A percentile compares a stretch with the other conserved stretches of the same genome.
phyloP scores from a whole-genome alignment of 2,888 invertebrate genomes.

The Empis livida region DNA sequence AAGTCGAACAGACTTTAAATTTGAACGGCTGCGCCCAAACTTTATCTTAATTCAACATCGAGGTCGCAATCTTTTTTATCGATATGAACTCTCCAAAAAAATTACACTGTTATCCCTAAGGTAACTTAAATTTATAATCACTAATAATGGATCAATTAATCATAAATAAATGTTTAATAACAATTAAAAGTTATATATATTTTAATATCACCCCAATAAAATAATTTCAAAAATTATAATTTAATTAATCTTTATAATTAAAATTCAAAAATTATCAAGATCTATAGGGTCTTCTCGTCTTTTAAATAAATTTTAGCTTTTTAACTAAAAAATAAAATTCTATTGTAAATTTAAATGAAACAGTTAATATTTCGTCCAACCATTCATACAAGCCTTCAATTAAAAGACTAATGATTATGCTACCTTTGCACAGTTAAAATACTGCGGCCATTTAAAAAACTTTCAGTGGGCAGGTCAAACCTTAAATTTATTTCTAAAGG shows the following conservation, averaged over 20 bases:
- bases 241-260: slow-evolving; percentile 31
- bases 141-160: slow-evolving; percentile 42
- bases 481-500: slow-evolving; percentile 49
- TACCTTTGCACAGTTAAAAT: slow-evolving; percentile 68
- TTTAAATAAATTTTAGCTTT: slow-evolving; percentile 51
- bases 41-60: slow-evolving; percentile 75
- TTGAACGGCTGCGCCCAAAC: slow-evolving; percentile 52
- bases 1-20: slow-evolving; percentile 62
- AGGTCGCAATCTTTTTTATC: slow-evolving; percentile 67
- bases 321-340: slow-evolving; percentile 48
- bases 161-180: slow-evolving; percentile 34
- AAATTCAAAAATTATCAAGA: slow-evolving; percentile 40
- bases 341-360: slow-evolving; percentile 40
- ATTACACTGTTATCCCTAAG: slow-evolving; percentile 79
- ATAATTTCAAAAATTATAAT: slow-evolving; percentile 32
- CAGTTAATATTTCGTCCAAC: slow-evolving; percentile 51
- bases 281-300: slow-evolving; percentile 73
- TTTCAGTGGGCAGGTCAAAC: slow-evolving; percentile 61
- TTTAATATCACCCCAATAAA: slow-evolving; percentile 53
- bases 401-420: slow-evolving; percentile 70
- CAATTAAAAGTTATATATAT: slow-evolving; percentile 44
- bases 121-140: slow-evolving; percentile 60
- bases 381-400: slow-evolving; percentile 68
- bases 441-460: slow-evolving; percentile 60
- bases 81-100: slow-evolving; percentile 61